Evolutionary conservation across 2,888 invertebrate species (phyloP).

Genomic region (Tridacna gigas): DNA sequence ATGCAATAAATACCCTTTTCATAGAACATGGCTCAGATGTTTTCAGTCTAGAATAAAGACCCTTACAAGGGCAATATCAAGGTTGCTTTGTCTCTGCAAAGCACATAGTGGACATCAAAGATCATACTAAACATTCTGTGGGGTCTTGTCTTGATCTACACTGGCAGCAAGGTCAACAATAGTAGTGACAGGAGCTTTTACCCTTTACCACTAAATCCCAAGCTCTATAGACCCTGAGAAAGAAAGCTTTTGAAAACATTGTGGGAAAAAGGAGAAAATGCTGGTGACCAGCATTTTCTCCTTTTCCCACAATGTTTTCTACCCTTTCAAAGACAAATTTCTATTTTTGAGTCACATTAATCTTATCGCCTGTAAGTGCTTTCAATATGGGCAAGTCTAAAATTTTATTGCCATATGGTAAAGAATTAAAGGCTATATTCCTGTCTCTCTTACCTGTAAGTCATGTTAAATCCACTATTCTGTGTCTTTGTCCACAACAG

Average conservation of each 20-base stretch:
- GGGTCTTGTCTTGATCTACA: no score
- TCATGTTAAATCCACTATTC: constrained; percentile 54
- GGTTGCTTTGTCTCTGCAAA: no score
- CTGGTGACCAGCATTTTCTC: background rate
- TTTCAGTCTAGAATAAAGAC: no score
- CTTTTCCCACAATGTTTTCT: background rate
- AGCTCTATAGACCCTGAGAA: background rate
- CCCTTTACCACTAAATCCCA: no score
- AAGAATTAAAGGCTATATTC: background rate
- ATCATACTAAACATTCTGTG: no score
- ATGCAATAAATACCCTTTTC: no score
- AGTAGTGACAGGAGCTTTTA: no score
- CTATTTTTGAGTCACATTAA: background rate
- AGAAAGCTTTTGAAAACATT: background rate
- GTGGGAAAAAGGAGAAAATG: background rate
- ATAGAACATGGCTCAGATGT: no score
- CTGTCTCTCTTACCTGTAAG: constrained; percentile 54
- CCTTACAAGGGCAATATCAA: no score
- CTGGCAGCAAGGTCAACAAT: no score
- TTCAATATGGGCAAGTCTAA: background rate
- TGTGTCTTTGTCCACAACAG: constrained; percentile 54
- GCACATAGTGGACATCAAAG: no score
- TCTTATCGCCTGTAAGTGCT: background rate
- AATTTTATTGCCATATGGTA: background rate
- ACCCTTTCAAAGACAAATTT: background rate